Base-by-base conservation (phyloP, 2,888 invertebrate genomes). In the Drosophila quasianomalipes region DNA sequence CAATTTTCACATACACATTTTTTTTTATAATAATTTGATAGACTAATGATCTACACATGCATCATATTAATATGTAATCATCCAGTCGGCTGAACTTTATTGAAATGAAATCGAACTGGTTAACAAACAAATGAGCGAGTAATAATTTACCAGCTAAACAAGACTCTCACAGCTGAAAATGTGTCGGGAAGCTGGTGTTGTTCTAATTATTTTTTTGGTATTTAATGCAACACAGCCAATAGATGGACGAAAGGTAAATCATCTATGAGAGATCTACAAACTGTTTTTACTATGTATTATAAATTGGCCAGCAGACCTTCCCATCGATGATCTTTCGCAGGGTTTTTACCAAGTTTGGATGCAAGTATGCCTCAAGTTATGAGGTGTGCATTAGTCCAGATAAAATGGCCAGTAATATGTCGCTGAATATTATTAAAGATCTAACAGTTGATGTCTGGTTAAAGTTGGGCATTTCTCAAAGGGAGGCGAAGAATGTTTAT, bases 401-500 rank as follows among this genome's bases (percentile, higher is more conserved):
- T 59, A 37, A 54, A 26, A n/a, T 64, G 47, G 31, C 51, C 5
- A 22, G 78, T 0, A 84, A 81, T 52, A 47, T 84, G n/a, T 79
- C 82, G 2, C 30, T 81, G 16, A 49, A 70, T n/a, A 9, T 82
- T 14, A 52, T 60, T 1, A 33, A 33, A 5, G 53, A 65, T 5
- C 49, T 81, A n/a, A 60, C 61, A 3, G 79, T 62, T 28, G 82
- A 82, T 47, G 0, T 84, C 0, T 81, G 84, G 82, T 33, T 79
- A 2, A 74, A 55, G 44, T 49, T 70, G 0, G 41, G 55, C 16
- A 49, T 78, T 28, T 63, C n/a, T 1, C 70, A 74, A 35, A 49
- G 58, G n/a, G 61, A 59, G 19, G 31, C 74, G 2, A 81, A 70
- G 39, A 65, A 61, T 22, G 12, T n/a, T 7, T 78, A 67, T 37